A percentile compares a stretch with the other conserved stretches of the same genome.
phyloP scores from a whole-genome alignment of 2,113 vertebrate species.

The Speoplatyrhinus poulsoni region DNA sequence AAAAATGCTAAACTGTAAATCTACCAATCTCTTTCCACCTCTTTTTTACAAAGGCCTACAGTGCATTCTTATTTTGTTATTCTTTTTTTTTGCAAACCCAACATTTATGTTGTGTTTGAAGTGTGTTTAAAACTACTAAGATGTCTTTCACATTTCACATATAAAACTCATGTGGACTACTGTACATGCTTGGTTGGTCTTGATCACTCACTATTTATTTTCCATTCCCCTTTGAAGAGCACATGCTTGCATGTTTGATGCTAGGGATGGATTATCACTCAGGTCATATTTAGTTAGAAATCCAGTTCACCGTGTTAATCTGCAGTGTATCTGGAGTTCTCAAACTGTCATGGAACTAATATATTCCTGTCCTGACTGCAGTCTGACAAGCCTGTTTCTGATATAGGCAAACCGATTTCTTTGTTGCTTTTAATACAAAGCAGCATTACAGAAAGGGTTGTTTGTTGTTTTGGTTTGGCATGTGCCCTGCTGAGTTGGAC shows the following conservation, averaged over 20 bases:
- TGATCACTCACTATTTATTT: too few species aligned
- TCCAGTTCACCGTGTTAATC: slow-evolving; percentile 18
- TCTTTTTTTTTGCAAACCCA: slow-evolving; percentile 21
- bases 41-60: slow-evolving; percentile 7
- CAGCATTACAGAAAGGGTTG: too few species aligned
- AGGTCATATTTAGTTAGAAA: slow-evolving; percentile 24
- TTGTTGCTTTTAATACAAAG: neutral
- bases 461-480: too few species aligned
- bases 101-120: neutral
- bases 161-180: too few species aligned
- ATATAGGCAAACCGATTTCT: neutral
- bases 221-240: too few species aligned
- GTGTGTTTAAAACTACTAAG: neutral
- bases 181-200: too few species aligned
- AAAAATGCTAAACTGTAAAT: neutral
- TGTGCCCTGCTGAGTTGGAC: too few species aligned
- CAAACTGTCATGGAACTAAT: slow-evolving; percentile 10
- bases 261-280: slow-evolving; percentile 20
- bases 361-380: slow-evolving; percentile 19
- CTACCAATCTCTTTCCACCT: slow-evolving; percentile 11
- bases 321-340: neutral
- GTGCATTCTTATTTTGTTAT: slow-evolving; percentile 23
- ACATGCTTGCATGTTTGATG: neutral
- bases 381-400: neutral
- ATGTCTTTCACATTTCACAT: too few species aligned